Conservation (phyloP, 2,113 vertebrate species). For the Labeo catla region DNA sequence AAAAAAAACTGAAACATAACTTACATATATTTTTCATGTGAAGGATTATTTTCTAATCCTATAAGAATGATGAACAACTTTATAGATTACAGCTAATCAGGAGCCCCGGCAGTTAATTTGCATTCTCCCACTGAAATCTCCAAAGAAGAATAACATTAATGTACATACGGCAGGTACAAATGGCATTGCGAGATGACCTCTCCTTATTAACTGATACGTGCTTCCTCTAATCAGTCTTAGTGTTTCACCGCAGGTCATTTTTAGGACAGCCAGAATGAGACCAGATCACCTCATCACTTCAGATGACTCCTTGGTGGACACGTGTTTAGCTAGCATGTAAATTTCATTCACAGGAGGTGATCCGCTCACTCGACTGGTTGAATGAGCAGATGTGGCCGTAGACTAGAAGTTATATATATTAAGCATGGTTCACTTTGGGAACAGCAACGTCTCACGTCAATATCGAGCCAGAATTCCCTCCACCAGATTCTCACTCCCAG, state of each 20-base stretch:
- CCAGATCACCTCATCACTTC: background rate
- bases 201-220: background rate
- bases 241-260: conserved; percentile 6
- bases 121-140: conserved; percentile 22
- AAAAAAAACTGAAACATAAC: conserved; percentile 41
- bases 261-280: background rate
- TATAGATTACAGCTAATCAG: conserved; percentile 66
- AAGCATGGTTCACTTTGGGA: conserved; percentile 69
- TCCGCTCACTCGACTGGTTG: conserved; percentile 55
- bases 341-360: conserved; percentile 42
- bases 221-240: conserved; percentile 10
- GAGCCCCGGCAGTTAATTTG: conserved; percentile 60
- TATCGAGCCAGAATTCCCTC: conserved; percentile 52
- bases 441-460: conserved; percentile 62
- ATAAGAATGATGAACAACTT: conserved; percentile 68
- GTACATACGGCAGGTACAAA: conserved; percentile 57
- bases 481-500: conserved; percentile 84
- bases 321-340: conserved; percentile 21
- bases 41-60: conserved; percentile 60
- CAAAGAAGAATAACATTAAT: conserved; percentile 54
- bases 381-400: conserved; percentile 71
- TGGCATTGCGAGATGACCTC: conserved; percentile 43
- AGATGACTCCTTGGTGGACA: background rate
- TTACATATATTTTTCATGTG: conserved; percentile 48
- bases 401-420: conserved; percentile 73